These are phyloP conservation scores for Tarsius wallacei DNA, from an alignment of 2,797 vertebrate genomes.

Conservation along the genomic window DNA sequence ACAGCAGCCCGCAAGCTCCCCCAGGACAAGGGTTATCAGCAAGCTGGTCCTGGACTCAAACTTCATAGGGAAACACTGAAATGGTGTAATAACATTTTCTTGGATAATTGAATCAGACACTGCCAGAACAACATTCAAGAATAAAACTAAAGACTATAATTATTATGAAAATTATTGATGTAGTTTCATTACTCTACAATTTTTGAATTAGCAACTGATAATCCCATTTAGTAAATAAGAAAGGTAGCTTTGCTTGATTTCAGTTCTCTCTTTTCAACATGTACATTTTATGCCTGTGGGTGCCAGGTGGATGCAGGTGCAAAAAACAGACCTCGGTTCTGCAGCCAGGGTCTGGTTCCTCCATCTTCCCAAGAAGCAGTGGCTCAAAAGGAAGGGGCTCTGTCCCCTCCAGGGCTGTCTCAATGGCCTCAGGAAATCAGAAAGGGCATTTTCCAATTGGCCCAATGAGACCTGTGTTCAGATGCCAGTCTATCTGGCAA, in stretches of 20 bases:
- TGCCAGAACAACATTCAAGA: constrained; percentile 68
- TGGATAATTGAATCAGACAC: constrained; percentile 62
- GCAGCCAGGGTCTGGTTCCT: neutral
- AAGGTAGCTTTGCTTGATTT: neutral
- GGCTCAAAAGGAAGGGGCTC: neutral
- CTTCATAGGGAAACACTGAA: neutral
- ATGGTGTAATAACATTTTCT: neutral
- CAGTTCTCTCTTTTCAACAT: neutral
- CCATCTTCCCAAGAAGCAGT: fast-evolving
- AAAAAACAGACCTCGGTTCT: fast-evolving
- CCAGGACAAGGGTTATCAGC: neutral
- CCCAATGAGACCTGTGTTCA: too few relatives aligned
- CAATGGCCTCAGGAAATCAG: neutral
- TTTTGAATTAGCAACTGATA: constrained; percentile 81
- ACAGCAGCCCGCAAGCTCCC: neutral
- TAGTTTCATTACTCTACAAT: constrained; percentile 69
- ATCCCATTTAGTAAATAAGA: constrained; percentile 38
- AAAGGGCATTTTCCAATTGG: neutral
- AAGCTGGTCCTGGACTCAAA: neutral
- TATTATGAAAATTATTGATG: constrained; percentile 79
- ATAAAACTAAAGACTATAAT: constrained; percentile 79
- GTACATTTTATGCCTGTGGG: neutral
- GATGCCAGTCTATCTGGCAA: neutral
- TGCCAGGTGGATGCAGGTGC: too few relatives aligned
- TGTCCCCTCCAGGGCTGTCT: neutral